Evolutionary conservation across 2,797 vertebrate species (phyloP).

Genomic region (Hylomyscus alleni): DNA sequence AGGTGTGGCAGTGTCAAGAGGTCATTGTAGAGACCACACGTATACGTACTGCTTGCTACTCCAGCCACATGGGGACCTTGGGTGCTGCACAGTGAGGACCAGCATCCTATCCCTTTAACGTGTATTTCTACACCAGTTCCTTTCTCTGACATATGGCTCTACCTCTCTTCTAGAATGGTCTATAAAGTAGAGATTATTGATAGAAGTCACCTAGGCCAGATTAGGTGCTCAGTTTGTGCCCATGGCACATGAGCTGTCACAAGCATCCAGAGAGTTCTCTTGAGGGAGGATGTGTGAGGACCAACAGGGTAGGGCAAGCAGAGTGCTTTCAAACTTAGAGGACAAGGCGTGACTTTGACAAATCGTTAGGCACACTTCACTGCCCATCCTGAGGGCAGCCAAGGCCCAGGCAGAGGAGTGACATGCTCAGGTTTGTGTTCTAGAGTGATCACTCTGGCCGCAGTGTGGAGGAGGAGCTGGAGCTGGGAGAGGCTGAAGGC

Average conservation of each 20-base stretch:
- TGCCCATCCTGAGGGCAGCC: background rate
- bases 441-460: constrained; percentile 76
- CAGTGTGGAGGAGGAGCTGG: constrained; percentile 77
- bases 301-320: background rate
- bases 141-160: background rate
- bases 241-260: background rate
- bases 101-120: background rate
- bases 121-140: background rate
- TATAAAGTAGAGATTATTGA: background rate
- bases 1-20: background rate
- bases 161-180: background rate
- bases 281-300: background rate
- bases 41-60: background rate
- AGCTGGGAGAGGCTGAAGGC: constrained; percentile 81
- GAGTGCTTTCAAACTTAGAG: constrained; percentile 7
- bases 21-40: background rate
- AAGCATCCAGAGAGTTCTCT: background rate
- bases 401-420: constrained; percentile 20
- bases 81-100: background rate
- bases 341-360: constrained; percentile 32
- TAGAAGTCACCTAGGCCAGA: background rate
- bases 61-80: background rate
- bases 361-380: background rate
- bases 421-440: constrained; percentile 74
- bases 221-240: background rate